Evolutionary conservation across 2,797 vertebrate genomes (phyloP), one percentile per base, ranked within the genome.

Genomic region (Coccyzus lansbergi): DNA sequence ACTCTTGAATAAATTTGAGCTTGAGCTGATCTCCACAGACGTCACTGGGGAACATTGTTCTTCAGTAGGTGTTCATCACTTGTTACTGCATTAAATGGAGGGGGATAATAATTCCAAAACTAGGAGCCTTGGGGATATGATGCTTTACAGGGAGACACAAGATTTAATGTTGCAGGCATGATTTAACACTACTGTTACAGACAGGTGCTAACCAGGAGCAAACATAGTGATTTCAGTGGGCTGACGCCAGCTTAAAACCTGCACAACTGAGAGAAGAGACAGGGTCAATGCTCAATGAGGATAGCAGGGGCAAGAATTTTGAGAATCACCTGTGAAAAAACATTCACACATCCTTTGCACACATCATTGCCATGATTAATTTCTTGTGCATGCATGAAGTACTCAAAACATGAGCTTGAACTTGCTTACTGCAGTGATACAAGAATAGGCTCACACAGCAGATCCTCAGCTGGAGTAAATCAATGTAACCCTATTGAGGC

Each of bases 381-480:
- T 92, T 91, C 52, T 94, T 71, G 86, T 60, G 86, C 68, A 51
- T n/a, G 81, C 93, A 85, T 62, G 64, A 83, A 92, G 62, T 36
- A 67, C 64, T 85, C 78, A 80, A 80, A 96, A 87, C 7, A 46
- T 86, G 92, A 58, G 46, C 76, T 71, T 83, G 75, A 95, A 80
- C n/a, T 89, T 87, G 88, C 86, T 89, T 83, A 77, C 68, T 89
- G 36, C 83, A 83, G 81, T 83, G 87, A 56, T 10, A 48, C 42
- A 44, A 88, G 75, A 90, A 90, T 0, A 92, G 81, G 68, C 21
- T 70, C 52, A 22, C 36, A 82, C 59, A 80, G 86, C 86, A 87
- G 68, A 93, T 74, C 78, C 53, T 94, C 88, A 87, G 84, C 86
- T 94, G 94, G 86, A 94, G 65, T 72, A 95, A 89, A 95, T 95